Conservation (phyloP, 2,797 vertebrate species). For the Oryzias sinensis region DNA sequence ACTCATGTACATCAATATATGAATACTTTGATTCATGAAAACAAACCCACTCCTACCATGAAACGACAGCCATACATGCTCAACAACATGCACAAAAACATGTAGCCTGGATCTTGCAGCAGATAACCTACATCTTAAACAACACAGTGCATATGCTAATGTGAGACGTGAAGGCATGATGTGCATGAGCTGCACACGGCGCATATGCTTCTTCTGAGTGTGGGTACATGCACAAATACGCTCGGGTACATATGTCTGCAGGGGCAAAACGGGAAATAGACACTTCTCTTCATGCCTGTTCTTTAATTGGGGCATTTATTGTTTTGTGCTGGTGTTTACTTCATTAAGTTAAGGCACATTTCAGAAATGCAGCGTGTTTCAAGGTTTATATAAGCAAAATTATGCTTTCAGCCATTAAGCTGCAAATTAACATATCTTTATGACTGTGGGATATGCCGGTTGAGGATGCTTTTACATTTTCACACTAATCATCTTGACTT, state of each 20-base stretch:
- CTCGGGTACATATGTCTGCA: constrained; percentile 74
- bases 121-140: constrained; percentile 72
- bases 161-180: constrained; percentile 59
- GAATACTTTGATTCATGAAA: constrained; percentile 5
- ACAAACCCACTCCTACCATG: background rate
- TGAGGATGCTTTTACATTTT: constrained; percentile 75
- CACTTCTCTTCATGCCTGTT: constrained; percentile 79
- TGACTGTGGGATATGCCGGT: constrained; percentile 77
- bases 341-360: constrained; percentile 76
- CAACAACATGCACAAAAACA: constrained; percentile 40
- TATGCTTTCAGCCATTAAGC: constrained; percentile 74
- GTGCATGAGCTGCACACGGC: constrained; percentile 67
- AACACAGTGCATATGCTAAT: constrained; percentile 72
- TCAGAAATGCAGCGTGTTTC: constrained; percentile 72
- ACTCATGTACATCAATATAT: constrained; percentile 18
- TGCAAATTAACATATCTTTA: constrained; percentile 77
- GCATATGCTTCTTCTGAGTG: constrained; percentile 67
- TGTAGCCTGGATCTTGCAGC: constrained; percentile 67
- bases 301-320: constrained; percentile 83
- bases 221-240: constrained; percentile 73
- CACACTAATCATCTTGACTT: constrained; percentile 81
- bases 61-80: constrained; percentile 13
- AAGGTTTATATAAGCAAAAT: constrained; percentile 79
- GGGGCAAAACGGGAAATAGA: constrained; percentile 74
- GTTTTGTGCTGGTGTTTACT: constrained; percentile 78